Evolutionary conservation across 2,797 vertebrate species (phyloP).

Genomic region (Meda fulgida): DNA sequence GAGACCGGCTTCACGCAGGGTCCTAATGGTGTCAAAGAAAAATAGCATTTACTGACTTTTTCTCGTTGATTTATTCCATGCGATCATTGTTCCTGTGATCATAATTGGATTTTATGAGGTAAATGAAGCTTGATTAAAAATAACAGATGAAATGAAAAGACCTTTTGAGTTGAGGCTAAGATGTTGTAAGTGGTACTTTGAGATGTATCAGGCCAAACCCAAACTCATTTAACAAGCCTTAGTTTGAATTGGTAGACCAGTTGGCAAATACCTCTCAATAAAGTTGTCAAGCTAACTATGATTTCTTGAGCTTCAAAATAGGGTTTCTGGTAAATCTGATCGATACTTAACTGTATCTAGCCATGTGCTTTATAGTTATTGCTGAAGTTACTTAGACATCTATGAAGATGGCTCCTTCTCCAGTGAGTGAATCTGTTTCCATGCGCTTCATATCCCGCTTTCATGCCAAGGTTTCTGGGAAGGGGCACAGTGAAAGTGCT

Average conservation of each 20-base stretch:
- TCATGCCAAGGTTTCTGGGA: slow-evolving; percentile 56
- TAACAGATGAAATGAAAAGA: slow-evolving; percentile 2
- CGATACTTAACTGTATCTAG: slow-evolving; percentile 41
- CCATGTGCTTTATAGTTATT: slow-evolving; percentile 23
- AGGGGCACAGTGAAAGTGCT: slow-evolving; percentile 55
- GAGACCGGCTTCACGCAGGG: slow-evolving; percentile 28
- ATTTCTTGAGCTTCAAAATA: slow-evolving; percentile 41
- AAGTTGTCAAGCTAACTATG: slow-evolving; percentile 44
- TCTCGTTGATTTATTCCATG: slow-evolving; percentile 32
- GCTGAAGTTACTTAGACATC: slow-evolving; percentile 32
- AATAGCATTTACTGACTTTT: slow-evolving; percentile 26
- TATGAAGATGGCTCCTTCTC: slow-evolving; percentile 31
- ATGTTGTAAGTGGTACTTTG: slow-evolving; percentile 28
- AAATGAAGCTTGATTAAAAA: slow-evolving; percentile 18
- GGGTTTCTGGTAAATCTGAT: slow-evolving; percentile 47
- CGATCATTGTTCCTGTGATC: slow-evolving; percentile 52
- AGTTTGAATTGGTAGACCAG: not conserved
- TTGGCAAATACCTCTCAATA: not conserved
- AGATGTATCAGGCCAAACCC: slow-evolving; percentile 12
- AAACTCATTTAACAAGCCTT: slow-evolving; percentile 39
- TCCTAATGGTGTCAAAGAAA: slow-evolving; percentile 47
- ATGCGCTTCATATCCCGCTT: slow-evolving; percentile 30
- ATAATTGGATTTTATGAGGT: slow-evolving; percentile 46
- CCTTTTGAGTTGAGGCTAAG: not conserved
- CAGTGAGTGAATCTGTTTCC: slow-evolving; percentile 29